A percentile compares a stretch with the other conserved stretches of the same genome.
phyloP scores from a whole-genome alignment of 2,113 vertebrate genomes.

The Helogale parvula region DNA sequence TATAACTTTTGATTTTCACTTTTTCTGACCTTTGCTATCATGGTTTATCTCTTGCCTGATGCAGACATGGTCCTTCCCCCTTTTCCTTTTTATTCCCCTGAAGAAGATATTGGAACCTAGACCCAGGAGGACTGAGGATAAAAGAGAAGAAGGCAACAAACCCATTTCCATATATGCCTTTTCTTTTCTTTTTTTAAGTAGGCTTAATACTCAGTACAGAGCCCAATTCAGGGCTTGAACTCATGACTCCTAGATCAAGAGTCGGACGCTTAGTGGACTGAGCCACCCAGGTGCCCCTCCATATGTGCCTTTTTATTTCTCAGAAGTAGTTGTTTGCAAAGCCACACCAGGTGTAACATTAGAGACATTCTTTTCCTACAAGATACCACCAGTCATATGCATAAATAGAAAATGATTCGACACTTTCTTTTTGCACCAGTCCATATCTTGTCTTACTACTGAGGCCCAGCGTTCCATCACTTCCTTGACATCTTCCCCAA shows the following conservation, averaged over 20 bases:
- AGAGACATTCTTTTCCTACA: not conserved
- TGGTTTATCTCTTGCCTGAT: not conserved
- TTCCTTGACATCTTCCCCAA: not conserved
- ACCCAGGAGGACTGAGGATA: not conserved
- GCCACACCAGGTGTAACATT: not conserved
- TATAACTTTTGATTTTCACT: slow-evolving; percentile 15
- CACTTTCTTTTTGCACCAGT: not conserved
- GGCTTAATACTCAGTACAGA: no score
- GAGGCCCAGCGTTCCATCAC: not conserved
- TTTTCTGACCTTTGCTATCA: not conserved
- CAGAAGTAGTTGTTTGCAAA: slow-evolving; percentile 17
- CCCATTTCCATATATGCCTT: not conserved
- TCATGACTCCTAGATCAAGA: no score
- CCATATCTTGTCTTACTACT: not conserved
- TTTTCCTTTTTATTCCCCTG: not conserved
- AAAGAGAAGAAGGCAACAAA: slow-evolving; percentile 3
- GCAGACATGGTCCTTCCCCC: not conserved
- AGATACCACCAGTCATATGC: not conserved
- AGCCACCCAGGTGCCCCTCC: no score
- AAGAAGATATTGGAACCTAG: not conserved
- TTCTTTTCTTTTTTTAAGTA: no score
- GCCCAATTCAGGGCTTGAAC: no score
- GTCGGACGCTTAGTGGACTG: no score
- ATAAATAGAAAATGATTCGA: not conserved
- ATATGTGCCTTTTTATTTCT: not conserved